These are phyloP conservation scores for Eudyptes chrysolophus DNA, from an alignment of 2,113 vertebrate genomes.

Conservation along the genomic window DNA sequence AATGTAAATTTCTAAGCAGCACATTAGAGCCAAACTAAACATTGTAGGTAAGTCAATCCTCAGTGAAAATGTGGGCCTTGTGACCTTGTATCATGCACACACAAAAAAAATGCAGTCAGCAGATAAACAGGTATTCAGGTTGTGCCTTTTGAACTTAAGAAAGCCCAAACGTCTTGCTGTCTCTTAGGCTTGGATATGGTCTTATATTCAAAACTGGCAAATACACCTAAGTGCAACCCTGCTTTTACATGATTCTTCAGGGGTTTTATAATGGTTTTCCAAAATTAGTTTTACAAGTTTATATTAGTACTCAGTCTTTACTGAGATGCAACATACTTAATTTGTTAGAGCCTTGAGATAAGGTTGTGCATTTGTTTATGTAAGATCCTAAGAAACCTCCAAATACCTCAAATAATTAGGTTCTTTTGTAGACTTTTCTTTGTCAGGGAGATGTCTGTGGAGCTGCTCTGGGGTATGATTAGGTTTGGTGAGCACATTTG, in stretches of 20 bases:
- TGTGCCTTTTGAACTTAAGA: background rate
- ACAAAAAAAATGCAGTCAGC: background rate
- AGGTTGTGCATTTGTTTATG: background rate
- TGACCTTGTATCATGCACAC: background rate
- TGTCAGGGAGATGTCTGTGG: background rate
- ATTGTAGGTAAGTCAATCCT: background rate
- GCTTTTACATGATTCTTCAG: background rate
- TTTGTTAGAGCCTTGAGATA: background rate
- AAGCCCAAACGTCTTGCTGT: background rate
- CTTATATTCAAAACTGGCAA: background rate
- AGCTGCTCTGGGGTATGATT: background rate
- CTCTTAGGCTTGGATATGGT: background rate
- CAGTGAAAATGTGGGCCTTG: background rate
- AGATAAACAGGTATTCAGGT: background rate
- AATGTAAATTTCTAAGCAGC: background rate
- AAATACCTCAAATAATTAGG: background rate
- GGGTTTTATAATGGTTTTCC: background rate
- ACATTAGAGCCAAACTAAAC: background rate
- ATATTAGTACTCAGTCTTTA: background rate
- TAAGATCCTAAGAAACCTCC: background rate
- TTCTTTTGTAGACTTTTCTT: background rate
- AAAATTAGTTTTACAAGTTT: background rate
- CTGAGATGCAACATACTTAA: background rate
- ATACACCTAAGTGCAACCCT: background rate
- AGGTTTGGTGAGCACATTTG: background rate